phyloP scores from a whole-genome alignment of 2,113 vertebrate genomes.

The Syngnathoides biaculeatus region DNA sequence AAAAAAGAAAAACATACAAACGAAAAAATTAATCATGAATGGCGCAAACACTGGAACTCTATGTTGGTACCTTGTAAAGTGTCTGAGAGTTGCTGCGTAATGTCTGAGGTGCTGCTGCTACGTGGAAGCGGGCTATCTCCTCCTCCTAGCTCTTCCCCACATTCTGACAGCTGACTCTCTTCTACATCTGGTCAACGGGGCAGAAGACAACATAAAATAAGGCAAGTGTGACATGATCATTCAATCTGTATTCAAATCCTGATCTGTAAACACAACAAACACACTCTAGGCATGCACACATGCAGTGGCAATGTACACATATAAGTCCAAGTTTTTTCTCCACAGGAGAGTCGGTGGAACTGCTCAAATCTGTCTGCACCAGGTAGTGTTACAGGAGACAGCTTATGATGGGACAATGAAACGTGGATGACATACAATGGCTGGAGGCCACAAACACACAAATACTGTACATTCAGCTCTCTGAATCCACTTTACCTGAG shows the following conservation, averaged over 20 bases:
- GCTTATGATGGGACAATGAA: conserved; percentile 5
- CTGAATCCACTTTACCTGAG: conserved; percentile 84
- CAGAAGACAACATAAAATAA: conserved; percentile 7
- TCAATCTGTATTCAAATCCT: neutral
- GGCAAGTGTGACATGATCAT: neutral
- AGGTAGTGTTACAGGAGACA: conserved; percentile 10
- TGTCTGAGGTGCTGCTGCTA: conserved; percentile 91
- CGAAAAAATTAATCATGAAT: neutral
- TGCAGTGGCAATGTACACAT: conserved; percentile 25
- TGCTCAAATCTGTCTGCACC: conserved; percentile 5
- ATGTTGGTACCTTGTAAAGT: conserved; percentile 76
- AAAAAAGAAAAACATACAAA: neutral
- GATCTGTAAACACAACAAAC: conserved; percentile 1
- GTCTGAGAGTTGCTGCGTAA: conserved; percentile 80
- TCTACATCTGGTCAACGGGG: conserved; percentile 79
- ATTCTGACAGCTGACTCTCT: conserved; percentile 82
- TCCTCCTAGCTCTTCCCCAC: conserved; percentile 66
- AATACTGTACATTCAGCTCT: conserved; percentile 40
- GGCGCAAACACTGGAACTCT: neutral
- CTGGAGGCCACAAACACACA: conserved; percentile 46
- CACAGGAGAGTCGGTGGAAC: conserved; percentile 10
- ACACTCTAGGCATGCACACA: conserved; percentile 34
- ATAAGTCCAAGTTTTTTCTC: neutral
- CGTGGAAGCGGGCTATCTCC: conserved; percentile 78
- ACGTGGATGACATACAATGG: conserved; percentile 16